phyloP scores from a whole-genome alignment of 37 sponge, comb jelly and placozoan species.

The Aphrocallistes beatrix region DNA sequence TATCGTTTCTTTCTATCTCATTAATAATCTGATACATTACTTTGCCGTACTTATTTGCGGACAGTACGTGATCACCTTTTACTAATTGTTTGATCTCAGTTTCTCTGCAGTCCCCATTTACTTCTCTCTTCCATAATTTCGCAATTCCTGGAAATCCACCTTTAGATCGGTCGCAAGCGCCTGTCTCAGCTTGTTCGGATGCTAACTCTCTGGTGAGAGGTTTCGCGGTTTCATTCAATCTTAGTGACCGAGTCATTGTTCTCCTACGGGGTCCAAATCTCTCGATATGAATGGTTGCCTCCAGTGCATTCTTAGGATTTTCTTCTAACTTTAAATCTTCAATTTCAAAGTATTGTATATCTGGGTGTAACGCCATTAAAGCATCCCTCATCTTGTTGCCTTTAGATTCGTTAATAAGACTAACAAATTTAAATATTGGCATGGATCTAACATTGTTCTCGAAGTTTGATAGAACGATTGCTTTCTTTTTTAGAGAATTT shows the following conservation, averaged over 20 bases:
- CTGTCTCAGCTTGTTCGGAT: not conserved
- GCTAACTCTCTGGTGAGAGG: not conserved
- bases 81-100: not conserved
- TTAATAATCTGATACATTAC: not conserved
- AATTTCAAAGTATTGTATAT: not conserved
- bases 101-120: not conserved
- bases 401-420: not conserved
- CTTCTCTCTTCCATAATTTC: not conserved
- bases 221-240: not conserved
- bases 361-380: not conserved
- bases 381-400: not conserved
- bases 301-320: not conserved
- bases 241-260: not conserved
- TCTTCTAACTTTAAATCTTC: not conserved
- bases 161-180: not conserved
- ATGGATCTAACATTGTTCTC: not conserved
- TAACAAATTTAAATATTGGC: not conserved
- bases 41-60: not conserved
- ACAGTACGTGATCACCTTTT: not conserved
- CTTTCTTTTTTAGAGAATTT: not conserved
- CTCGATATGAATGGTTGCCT: not conserved
- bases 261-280: not conserved
- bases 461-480: not conserved
- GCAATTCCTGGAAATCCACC: slow-evolving; percentile 2
- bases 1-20: not conserved